Percentiles rank a stretch among this genome's conserved stretches.
phyloP scores from a whole-genome alignment of 2,113 vertebrate genomes.

The Okapia johnstoni region DNA sequence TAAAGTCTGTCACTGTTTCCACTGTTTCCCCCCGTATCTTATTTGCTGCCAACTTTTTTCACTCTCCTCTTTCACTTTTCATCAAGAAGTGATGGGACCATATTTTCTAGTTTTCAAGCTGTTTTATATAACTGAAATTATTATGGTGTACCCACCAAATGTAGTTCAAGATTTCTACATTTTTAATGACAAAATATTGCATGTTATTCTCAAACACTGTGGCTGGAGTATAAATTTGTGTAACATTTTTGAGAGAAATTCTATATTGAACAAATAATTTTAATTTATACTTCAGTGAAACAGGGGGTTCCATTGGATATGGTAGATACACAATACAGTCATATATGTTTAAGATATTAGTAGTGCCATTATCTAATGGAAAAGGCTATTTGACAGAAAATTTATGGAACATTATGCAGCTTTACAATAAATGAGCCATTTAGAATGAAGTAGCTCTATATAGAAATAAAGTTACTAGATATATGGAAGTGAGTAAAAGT shows the following conservation, averaged over 20 bases:
- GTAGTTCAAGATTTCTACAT: conserved; percentile 22
- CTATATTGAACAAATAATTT: not conserved
- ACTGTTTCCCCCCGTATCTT: no score
- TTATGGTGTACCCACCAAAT: not conserved
- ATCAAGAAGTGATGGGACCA: no score
- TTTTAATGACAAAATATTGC: not conserved
- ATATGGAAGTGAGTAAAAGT: not conserved
- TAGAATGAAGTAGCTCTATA: not conserved
- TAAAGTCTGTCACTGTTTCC: not conserved
- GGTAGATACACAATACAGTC: not conserved
- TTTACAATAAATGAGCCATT: not conserved
- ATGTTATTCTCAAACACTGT: not conserved
- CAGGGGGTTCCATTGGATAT: not conserved
- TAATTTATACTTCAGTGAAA: not conserved
- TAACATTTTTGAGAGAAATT: conserved; percentile 2
- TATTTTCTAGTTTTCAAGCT: conserved; percentile 32
- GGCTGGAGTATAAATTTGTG: not conserved
- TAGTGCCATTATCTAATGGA: not conserved
- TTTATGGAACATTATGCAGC: not conserved
- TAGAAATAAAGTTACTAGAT: not conserved
- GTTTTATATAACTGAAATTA: conserved; percentile 34
- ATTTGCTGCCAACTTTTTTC: not conserved
- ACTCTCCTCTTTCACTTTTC: not conserved
- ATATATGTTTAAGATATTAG: not conserved
- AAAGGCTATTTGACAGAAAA: not conserved